phyloP scores from a whole-genome alignment of 2,113 vertebrate species.

The Australoheros scitulus region DNA sequence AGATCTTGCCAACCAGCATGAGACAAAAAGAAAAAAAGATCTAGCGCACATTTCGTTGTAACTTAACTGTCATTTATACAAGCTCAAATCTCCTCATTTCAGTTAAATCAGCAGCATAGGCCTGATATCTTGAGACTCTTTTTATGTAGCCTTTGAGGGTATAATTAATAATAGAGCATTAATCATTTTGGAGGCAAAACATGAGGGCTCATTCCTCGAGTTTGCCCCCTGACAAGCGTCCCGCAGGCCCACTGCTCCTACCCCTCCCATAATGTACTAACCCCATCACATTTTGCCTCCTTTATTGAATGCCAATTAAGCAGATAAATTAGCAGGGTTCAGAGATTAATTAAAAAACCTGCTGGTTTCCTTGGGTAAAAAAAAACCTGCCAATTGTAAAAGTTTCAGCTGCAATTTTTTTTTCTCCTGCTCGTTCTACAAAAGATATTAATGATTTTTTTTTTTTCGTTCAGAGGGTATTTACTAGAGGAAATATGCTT shows the following conservation, averaged over 20 bases:
- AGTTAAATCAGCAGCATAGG: slow-evolving; percentile 35
- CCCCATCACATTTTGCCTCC: slow-evolving; percentile 41
- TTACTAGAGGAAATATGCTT: slow-evolving; percentile 61
- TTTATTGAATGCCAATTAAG: slow-evolving; percentile 77
- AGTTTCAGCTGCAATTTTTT: slow-evolving; percentile 42
- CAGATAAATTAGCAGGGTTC: slow-evolving; percentile 74
- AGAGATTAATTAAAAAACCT: slow-evolving; percentile 77
- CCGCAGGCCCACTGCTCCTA: slow-evolving; percentile 47
- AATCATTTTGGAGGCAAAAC: slow-evolving; percentile 74
- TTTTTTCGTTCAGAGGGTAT: slow-evolving; percentile 46
- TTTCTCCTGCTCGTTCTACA: slow-evolving; percentile 10
- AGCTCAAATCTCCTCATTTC: slow-evolving; percentile 51
- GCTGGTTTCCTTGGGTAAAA: slow-evolving; percentile 59
- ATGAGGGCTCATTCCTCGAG: slow-evolving; percentile 61
- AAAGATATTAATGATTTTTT: slow-evolving; percentile 58
- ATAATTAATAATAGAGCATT: slow-evolving; percentile 79
- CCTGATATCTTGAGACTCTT: slow-evolving; percentile 58
- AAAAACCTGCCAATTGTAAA: slow-evolving; percentile 52
- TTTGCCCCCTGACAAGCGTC: slow-evolving; percentile 64
- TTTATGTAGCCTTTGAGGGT: slow-evolving; percentile 66
- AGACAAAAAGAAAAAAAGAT: slow-evolving; percentile 24
- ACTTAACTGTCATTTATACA: slow-evolving; percentile 1
- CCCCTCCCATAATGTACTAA: slow-evolving; percentile 36
- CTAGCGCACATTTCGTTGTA: slow-evolving; percentile 8
- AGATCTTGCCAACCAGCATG: not conserved